Base-by-base conservation (phyloP, 2,113 vertebrate species). In the Sceloporus undulatus region DNA sequence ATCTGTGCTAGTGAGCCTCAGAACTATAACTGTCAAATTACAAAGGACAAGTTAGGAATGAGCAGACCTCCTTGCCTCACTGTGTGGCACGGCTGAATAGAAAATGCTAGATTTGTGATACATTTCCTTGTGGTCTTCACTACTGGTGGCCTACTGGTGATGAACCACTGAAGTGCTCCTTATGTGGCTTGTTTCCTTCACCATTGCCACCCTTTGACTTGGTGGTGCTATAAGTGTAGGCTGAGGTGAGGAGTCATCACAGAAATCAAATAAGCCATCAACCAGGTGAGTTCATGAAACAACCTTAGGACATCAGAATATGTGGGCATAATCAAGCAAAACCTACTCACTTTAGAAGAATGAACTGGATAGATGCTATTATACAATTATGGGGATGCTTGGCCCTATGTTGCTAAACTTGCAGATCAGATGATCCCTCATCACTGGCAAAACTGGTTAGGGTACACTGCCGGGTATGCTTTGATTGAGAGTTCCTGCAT, bases 21-120 rank as follows among this genome's bases (percentile, higher is more conserved):
- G n/a, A 92, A 83, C 4, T 86, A 94, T 84, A 86, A 92, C 38
- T 80, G n/a, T 29, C 56, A 80, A 93, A 62, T 70, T 92, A 79
- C 29, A 1, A 93, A 87, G 62, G 92, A 73, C 95, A 18, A 34
- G 11, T 62, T 48, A 80, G 88, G 87, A 56, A 19, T 21, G 10
- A 66, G 8, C 29, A 34, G 21, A 27, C 16, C 40, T 76, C 59
- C 52, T 21, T 2, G 34, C 25, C 59, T 56, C 54, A 25, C 27
- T 21, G 48, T 48, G 38, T 76, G 52, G 80, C 13, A 38, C 68
- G 27, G 76, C 23, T 54, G 73, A 23, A 83, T 23, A 27, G 40
- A 54, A 82, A 65, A 88, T 83, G 11, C 23, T 42, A 34, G 1
- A 29, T 29, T 38, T 29, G 13, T 66, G 29, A 65, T 74, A 52